Conservation (phyloP, 2,113 vertebrate species). For the Semnornis frantzii region DNA sequence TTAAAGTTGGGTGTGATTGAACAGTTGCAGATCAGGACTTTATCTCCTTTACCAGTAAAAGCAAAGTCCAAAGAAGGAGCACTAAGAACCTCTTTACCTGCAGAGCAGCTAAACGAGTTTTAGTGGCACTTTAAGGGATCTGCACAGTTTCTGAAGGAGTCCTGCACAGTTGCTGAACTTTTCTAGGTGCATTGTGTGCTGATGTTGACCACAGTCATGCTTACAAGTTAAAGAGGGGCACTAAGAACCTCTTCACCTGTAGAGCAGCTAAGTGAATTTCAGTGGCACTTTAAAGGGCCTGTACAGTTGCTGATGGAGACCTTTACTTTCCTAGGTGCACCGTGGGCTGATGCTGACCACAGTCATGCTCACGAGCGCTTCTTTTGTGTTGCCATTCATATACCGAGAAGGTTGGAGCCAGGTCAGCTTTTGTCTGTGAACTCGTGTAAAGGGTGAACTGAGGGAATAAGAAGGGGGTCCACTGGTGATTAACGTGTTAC, state of each 20-base stretch:
- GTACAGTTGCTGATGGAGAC: not conserved
- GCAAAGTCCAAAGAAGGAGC: not conserved
- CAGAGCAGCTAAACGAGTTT: not conserved
- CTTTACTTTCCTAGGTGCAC: slow-evolving; percentile 78
- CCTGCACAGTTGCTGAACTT: not conserved
- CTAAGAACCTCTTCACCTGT: not conserved
- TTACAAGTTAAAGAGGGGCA: not conserved
- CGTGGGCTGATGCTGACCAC: slow-evolving; percentile 77
- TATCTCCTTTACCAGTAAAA: not conserved
- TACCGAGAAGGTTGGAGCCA: slow-evolving; percentile 86
- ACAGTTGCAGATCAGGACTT: not conserved
- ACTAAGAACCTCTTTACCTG: not conserved
- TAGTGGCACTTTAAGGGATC: not conserved
- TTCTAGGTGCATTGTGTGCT: slow-evolving; percentile 82
- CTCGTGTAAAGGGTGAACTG: not conserved
- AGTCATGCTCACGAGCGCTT: slow-evolving; percentile 77
- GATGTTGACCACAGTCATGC: too few relatives aligned
- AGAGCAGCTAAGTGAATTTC: not conserved
- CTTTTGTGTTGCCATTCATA: slow-evolving; percentile 84
- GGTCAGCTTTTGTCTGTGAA: slow-evolving; percentile 64
- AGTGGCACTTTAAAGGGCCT: not conserved
- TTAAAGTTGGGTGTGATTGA: not conserved
- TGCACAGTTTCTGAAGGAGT: not conserved
- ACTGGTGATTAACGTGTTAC: not conserved
- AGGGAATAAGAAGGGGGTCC: not conserved